These are phyloP conservation scores for Camponotus floridanus DNA, from an alignment of 1,140 invertebrate genomes.

Conservation along the genomic window DNA sequence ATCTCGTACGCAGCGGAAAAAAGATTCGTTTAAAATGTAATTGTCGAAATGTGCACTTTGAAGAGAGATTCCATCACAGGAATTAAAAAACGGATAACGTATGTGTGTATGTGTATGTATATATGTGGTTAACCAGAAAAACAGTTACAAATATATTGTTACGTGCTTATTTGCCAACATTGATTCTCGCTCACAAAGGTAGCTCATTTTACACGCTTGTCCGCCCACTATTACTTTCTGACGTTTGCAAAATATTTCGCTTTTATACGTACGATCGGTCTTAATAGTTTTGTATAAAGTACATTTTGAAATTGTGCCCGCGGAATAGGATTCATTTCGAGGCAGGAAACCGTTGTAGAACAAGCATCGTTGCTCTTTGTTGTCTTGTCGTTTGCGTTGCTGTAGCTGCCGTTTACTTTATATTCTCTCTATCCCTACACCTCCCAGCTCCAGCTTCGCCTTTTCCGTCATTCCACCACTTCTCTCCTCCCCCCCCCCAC, in stretches of 20 bases:
- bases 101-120: too few relatives aligned
- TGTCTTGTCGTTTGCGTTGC: constrained; percentile 42
- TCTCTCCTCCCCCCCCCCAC: not conserved
- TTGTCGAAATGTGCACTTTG: constrained; percentile 14
- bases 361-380: constrained; percentile 54
- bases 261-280: constrained; percentile 22
- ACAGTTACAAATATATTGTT: constrained; percentile 11
- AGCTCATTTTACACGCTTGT: constrained; percentile 32
- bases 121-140: constrained; percentile 36
- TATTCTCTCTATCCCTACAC: constrained; percentile 12
- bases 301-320: constrained; percentile 33
- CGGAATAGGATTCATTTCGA: constrained; percentile 44
- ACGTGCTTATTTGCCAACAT: constrained; percentile 28
- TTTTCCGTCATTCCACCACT: not conserved
- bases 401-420: constrained; percentile 51
- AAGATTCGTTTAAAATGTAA: constrained; percentile 27
- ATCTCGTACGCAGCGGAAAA: not conserved
- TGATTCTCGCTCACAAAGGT: constrained; percentile 33
- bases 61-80: not conserved
- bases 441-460: not conserved
- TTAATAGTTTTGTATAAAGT: constrained; percentile 51
- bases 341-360: not conserved
- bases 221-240: not conserved
- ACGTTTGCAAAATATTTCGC: constrained; percentile 38
- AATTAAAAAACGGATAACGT: constrained; percentile 33